Evolutionary conservation across 2,113 vertebrate genomes (phyloP).

Genomic region (Mesitornis unicolor): DNA sequence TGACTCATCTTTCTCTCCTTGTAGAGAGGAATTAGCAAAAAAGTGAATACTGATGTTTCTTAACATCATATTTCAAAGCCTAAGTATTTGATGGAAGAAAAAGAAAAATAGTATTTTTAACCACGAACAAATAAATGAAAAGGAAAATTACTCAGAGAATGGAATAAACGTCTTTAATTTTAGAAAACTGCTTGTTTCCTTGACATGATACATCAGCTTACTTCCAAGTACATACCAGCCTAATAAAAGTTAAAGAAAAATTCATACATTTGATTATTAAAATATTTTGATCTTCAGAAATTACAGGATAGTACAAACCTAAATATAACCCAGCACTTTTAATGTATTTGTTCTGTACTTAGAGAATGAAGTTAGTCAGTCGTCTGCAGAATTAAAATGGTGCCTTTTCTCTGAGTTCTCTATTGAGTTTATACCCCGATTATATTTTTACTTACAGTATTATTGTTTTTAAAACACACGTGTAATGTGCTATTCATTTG

Average conservation of each 20-base stretch:
- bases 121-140: neutral
- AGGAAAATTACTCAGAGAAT: neutral
- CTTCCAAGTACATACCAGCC: neutral
- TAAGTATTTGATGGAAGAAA: neutral
- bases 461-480: neutral
- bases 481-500: neutral
- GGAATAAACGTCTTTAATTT: conserved; percentile 11
- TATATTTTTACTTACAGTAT: neutral
- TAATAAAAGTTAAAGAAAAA: conserved; percentile 28
- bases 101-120: neutral
- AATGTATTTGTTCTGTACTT: neutral
- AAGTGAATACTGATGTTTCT: conserved; percentile 19
- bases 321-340: neutral
- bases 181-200: neutral
- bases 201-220: neutral
- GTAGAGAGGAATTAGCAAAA: neutral
- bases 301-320: neutral
- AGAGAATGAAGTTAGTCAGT: neutral
- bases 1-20: neutral
- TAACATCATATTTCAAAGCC: conserved; percentile 29
- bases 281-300: conserved; percentile 47
- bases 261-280: neutral
- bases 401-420: neutral
- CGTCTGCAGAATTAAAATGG: neutral
- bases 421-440: neutral